These are phyloP conservation scores for Helicoverpa assulta DNA, from an alignment of 2,888 invertebrate species.

Conservation along the genomic window DNA sequence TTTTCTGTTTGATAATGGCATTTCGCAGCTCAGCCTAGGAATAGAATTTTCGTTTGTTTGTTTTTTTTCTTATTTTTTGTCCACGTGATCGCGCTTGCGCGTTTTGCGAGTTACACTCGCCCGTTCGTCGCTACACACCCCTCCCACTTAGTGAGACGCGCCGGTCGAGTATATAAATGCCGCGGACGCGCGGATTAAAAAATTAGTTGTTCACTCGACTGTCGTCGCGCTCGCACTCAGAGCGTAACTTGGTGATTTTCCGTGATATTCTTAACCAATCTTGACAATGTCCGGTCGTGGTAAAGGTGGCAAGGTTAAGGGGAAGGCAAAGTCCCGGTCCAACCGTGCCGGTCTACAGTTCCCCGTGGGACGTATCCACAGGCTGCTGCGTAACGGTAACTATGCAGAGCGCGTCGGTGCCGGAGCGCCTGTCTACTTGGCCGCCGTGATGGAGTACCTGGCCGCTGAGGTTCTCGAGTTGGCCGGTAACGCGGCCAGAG, in stretches of 20 bases:
- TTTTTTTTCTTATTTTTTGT: too few species aligned
- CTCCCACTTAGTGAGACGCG: conserved; percentile 8
- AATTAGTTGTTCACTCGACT: conserved; percentile 10
- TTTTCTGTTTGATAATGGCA: too few species aligned
- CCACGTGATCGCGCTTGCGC: conserved; percentile 5
- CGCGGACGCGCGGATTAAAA: background rate
- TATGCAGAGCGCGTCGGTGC: conserved; percentile 80
- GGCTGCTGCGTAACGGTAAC: conserved; percentile 90
- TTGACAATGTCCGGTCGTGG: too few species aligned
- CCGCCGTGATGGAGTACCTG: conserved; percentile 67
- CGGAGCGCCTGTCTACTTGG: conserved; percentile 86
- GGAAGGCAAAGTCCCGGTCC: conserved; percentile 82
- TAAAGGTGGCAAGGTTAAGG: conserved; percentile 67
- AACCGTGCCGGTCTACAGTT: conserved; percentile 89
- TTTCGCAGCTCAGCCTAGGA: too few species aligned
- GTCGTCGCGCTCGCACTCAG: conserved; percentile 11
- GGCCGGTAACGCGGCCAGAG: too few species aligned
- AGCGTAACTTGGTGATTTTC: conserved; percentile 71
- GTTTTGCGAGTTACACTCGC: too few species aligned
- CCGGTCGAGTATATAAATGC: background rate
- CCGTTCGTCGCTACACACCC: background rate
- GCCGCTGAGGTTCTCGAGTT: too few species aligned
- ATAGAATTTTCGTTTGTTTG: too few species aligned
- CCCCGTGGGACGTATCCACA: conserved; percentile 79
- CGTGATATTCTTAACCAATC: too few species aligned